These are phyloP conservation scores for Castor canadensis DNA, from an alignment of 2,113 vertebrate genomes.

Conservation along the genomic window DNA sequence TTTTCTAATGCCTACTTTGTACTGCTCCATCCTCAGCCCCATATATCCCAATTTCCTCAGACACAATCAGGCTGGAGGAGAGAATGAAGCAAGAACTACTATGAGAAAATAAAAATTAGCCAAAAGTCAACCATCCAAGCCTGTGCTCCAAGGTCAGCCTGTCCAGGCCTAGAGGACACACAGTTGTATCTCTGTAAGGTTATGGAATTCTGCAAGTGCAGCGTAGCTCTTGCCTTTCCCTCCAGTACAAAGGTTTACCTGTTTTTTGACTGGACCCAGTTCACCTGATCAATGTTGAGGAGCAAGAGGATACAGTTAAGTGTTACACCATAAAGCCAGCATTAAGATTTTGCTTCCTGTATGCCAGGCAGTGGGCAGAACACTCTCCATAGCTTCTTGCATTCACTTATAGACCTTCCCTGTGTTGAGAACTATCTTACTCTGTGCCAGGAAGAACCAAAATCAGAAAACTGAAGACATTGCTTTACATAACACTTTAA, in stretches of 20 bases:
- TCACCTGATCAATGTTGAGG: background rate
- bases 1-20: background rate
- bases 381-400: rapidly evolving
- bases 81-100: background rate
- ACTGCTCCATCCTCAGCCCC: too few species aligned
- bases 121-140: too few species aligned
- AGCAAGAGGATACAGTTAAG: background rate
- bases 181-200: too few species aligned
- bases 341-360: background rate
- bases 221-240: background rate
- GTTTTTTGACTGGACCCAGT: background rate
- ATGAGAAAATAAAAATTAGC: background rate
- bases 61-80: background rate
- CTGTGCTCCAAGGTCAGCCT: background rate
- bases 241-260: background rate
- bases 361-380: background rate
- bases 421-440: background rate
- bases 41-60: background rate
- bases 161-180: background rate
- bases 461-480: background rate
- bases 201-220: background rate
- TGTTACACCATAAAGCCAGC: too few species aligned
- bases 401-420: rapidly evolving
- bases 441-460: background rate
- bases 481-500: background rate